Conservation (phyloP, 2,888 invertebrate genomes). For the Calliphora vomitoria region DNA sequence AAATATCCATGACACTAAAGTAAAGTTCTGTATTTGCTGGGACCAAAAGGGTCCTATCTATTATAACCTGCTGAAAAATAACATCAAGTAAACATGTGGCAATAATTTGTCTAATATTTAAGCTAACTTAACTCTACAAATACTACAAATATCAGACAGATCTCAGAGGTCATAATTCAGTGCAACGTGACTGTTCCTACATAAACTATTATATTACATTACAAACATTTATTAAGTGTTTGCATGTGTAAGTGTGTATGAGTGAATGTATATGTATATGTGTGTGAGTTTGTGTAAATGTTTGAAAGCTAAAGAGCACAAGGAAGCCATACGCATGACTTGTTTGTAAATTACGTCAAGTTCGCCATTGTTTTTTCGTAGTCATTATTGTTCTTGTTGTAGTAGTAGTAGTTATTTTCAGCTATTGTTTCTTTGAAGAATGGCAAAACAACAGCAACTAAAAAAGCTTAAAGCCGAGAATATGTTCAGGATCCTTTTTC, state of each 20-base stretch:
- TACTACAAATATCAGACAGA: neutral
- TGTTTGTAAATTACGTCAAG: constrained; percentile 73
- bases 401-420: constrained; percentile 48
- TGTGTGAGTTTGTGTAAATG: constrained; percentile 13
- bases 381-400: constrained; percentile 39
- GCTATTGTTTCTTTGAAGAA: constrained; percentile 57
- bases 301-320: constrained; percentile 52
- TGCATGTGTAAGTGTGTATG: neutral
- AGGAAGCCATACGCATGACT: constrained; percentile 72
- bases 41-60: no score
- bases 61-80: no score
- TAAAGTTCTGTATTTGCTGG: no score
- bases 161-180: neutral
- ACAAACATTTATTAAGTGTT: constrained; percentile 28
- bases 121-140: no score
- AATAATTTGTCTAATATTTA: no score
- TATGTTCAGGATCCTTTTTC: constrained; percentile 43
- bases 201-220: constrained; percentile 24
- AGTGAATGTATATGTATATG: neutral
- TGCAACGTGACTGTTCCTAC: neutral
- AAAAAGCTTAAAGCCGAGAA: constrained; percentile 29
- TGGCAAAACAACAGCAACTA: neutral
- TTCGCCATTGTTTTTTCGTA: constrained; percentile 65
- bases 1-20: no score
- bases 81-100: no score